A percentile compares a stretch with the other conserved stretches of the same genome.
These are phyloP conservation scores for Micropterix aruncella DNA, from an alignment of 2,888 invertebrate species.

Conservation along the genomic window DNA sequence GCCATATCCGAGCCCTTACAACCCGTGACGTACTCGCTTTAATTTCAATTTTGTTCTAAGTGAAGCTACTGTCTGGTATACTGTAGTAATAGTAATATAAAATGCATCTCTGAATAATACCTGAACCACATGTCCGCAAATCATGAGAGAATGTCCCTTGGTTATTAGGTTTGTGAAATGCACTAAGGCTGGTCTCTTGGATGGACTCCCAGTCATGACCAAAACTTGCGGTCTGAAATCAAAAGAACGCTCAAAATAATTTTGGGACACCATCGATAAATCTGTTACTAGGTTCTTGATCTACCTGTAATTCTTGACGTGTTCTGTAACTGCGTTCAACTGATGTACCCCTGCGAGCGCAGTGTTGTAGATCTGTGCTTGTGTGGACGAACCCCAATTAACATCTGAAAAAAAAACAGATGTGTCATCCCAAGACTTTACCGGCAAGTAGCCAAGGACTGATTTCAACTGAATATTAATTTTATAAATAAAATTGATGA, in stretches of 20 bases:
- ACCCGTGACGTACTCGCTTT: no score
- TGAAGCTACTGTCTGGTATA: no score
- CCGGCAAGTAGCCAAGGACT: no score
- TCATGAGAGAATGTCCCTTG: slow-evolving; percentile 79
- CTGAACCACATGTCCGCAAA: slow-evolving; percentile 85
- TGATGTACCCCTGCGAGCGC: slow-evolving; percentile 83
- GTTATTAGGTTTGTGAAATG: slow-evolving; percentile 89
- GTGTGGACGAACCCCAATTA: slow-evolving; percentile 97
- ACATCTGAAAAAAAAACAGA: slow-evolving; percentile 61
- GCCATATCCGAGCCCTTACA: no score
- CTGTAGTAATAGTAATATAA: slow-evolving; percentile 1
- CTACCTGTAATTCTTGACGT: slow-evolving; percentile 86
- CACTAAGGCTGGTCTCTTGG: slow-evolving; percentile 73
- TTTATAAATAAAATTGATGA: no score
- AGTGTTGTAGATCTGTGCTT: slow-evolving; percentile 91
- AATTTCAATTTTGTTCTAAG: no score
- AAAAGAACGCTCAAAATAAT: no score
- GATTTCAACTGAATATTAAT: no score
- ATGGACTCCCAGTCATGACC: slow-evolving; percentile 82
- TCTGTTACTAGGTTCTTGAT: no score
- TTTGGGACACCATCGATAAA: no score
- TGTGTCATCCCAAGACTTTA: no score
- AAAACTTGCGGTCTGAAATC: slow-evolving; percentile 49
- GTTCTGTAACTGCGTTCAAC: slow-evolving; percentile 81
- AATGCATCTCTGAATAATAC: slow-evolving; percentile 28